These are phyloP conservation scores for Apostichopus leukothele DNA, from an alignment of 53 echinoderm and acorn worm genomes.

Conservation along the genomic window DNA sequence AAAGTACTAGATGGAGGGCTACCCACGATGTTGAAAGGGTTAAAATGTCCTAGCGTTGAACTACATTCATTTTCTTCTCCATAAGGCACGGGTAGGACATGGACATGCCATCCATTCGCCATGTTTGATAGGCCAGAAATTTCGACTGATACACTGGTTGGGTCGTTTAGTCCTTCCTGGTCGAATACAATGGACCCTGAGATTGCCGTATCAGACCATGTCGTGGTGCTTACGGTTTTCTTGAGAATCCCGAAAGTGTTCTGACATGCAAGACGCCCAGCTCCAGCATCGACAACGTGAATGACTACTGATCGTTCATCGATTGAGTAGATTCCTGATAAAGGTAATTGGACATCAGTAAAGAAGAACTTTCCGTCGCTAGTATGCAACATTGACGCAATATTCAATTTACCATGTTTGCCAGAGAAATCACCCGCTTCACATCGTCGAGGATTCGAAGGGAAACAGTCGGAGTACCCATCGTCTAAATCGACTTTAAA, in stretches of 20 bases:
- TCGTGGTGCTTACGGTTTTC: conserved; percentile 22
- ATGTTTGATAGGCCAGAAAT: conserved; percentile 53
- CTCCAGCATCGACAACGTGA: conserved; percentile 63
- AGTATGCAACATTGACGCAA: conserved; percentile 55
- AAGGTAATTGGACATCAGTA: conserved; percentile 81
- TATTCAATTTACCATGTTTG: conserved; percentile 66
- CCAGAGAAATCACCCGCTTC: conserved; percentile 82
- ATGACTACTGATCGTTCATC: conserved; percentile 69
- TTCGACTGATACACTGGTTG: conserved; percentile 52
- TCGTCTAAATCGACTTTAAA: conserved; percentile 68
- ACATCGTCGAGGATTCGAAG: conserved; percentile 69
- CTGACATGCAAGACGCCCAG: conserved; percentile 69
- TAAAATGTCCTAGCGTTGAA: conserved; percentile 70
- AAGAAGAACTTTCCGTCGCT: conserved; percentile 78
- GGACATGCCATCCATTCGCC: conserved; percentile 90
- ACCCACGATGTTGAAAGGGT: conserved; percentile 77
- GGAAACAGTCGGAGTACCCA: conserved; percentile 62
- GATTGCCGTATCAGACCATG: conserved; percentile 64
- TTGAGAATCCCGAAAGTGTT: conserved; percentile 62
- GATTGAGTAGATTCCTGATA: conserved; percentile 71
- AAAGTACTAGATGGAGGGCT: conserved; percentile 63
- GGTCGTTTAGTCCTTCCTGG: conserved; percentile 64
- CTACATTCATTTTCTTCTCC: conserved; percentile 59
- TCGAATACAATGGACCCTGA: conserved; percentile 64
- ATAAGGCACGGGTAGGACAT: conserved; percentile 74